Evolutionary conservation across 2,113 vertebrate genomes (phyloP), one percentile per base, ranked within the genome.

Genomic region (Bubo bubo): DNA sequence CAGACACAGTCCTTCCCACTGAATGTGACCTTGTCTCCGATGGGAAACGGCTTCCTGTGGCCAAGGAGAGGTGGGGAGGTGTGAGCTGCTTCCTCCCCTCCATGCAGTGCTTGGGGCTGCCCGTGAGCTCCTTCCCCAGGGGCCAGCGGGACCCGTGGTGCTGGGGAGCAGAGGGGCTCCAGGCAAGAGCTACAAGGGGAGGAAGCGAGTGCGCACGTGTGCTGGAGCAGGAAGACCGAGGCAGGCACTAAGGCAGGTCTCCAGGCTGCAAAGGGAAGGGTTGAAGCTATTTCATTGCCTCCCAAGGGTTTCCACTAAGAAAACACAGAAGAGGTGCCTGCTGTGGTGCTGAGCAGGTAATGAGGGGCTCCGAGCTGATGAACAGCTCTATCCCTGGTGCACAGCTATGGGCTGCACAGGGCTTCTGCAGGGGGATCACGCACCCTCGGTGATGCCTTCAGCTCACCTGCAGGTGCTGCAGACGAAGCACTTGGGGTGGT

Each of bases 401-500:
- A 45, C 6, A 10, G 52, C 11, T 22, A 41, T 67, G 27, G 43
- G 50, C 22, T 43, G 39, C 35, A 21, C 11, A 30, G 27, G 9
- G 32, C 28, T 64, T 47, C 66, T 58, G 52, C 58, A 12, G 32
- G 14, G 20, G 21, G 2, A 1, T 6, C 79, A 6, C 2, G 8
- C 6, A 14, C 1, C 14, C 52, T 19, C 3, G 21, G 62, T 2
- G 39, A 30, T 26, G 16, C 12, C 10, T 14, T 7, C 23, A 26
- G 22, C 98, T 95, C 96, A 99, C 99, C 99, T 99, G 99, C 99
- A 99, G 74, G 99, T 96, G 79, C 99, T 99, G 98, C 99, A 99
- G 94, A 99, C 99, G 9, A 99, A 99, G 98, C 99, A 99, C 98
- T 99, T 99, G 96, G 99, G 99, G 97, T 99, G 99, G 98, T 99